phyloP scores from a whole-genome alignment of 92 coral and sea anemone species.

The Actinernus sp. region DNA sequence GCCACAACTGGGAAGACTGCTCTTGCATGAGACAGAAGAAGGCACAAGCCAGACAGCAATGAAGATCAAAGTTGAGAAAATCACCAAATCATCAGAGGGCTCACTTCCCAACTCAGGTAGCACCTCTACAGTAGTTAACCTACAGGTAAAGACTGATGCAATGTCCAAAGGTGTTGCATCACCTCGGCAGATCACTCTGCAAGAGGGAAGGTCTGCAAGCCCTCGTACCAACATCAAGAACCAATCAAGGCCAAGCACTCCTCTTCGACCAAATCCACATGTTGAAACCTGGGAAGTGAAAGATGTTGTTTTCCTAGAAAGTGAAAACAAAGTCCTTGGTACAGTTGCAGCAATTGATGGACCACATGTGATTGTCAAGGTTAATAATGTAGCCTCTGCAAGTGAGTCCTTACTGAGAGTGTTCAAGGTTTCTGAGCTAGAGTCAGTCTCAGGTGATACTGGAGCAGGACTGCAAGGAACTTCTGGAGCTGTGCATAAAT shows the following conservation, averaged over 20 bases:
- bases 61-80: constrained; percentile 76
- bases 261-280: constrained; percentile 8
- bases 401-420: constrained; percentile 75
- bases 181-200: constrained; percentile 16
- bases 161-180: constrained; percentile 22
- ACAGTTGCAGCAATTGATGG: constrained; percentile 91
- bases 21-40: constrained; percentile 78
- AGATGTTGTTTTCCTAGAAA: constrained; percentile 84
- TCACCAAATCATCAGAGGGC: neutral
- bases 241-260: constrained; percentile 22
- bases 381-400: constrained; percentile 38
- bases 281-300: constrained; percentile 86
- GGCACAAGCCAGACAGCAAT: constrained; percentile 53
- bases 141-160: constrained; percentile 12
- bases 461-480: constrained; percentile 37
- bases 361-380: constrained; percentile 89
- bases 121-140: constrained; percentile 2
- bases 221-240: constrained; percentile 69
- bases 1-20: constrained; percentile 75
- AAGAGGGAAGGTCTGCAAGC: constrained; percentile 57
- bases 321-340: constrained; percentile 85
- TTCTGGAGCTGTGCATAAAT: constrained; percentile 40
- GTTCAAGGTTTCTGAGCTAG: constrained; percentile 85
- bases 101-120: constrained; percentile 4
- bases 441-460: constrained; percentile 62